phyloP scores from a whole-genome alignment of 2,888 invertebrate genomes.

The Cryptus viduatorius region DNA sequence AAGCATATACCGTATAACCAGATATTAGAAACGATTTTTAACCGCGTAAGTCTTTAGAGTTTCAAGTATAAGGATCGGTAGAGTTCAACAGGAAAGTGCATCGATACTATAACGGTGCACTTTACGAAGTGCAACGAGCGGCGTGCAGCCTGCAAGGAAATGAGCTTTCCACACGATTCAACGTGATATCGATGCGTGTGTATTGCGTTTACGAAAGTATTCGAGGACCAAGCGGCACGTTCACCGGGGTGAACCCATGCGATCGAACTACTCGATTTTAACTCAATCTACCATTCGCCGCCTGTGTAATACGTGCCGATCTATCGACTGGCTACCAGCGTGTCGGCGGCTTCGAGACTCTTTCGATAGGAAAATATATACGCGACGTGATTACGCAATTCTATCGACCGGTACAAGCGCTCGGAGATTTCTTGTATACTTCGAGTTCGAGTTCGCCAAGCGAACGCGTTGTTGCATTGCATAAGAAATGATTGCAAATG shows the following conservation, averaged over 20 bases:
- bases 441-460: slow-evolving; percentile 41
- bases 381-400: slow-evolving; percentile 60
- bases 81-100: slow-evolving; percentile 23
- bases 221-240: slow-evolving; percentile 32
- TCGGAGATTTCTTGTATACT: slow-evolving; percentile 36
- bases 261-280: slow-evolving; percentile 53
- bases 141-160: slow-evolving; percentile 40
- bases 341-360: slow-evolving; percentile 28
- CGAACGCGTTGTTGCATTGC: slow-evolving; percentile 58
- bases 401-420: slow-evolving; percentile 30
- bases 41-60: too few relatives aligned
- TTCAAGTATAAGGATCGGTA: background rate
- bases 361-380: slow-evolving; percentile 39
- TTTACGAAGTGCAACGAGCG: slow-evolving; percentile 39
- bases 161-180: slow-evolving; percentile 38
- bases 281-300: slow-evolving; percentile 33
- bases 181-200: background rate
- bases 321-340: slow-evolving; percentile 28
- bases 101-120: slow-evolving; percentile 31
- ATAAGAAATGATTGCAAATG: slow-evolving; percentile 69
- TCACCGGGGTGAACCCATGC: slow-evolving; percentile 28
- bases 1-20: too few relatives aligned
- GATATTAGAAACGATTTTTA: too few relatives aligned
- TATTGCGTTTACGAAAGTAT: background rate
- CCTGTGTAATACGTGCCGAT: slow-evolving; percentile 6